Evolutionary conservation across 2,113 vertebrate genomes (phyloP), one percentile per base, ranked within the genome.

Genomic region (Podocnemis expansa): DNA sequence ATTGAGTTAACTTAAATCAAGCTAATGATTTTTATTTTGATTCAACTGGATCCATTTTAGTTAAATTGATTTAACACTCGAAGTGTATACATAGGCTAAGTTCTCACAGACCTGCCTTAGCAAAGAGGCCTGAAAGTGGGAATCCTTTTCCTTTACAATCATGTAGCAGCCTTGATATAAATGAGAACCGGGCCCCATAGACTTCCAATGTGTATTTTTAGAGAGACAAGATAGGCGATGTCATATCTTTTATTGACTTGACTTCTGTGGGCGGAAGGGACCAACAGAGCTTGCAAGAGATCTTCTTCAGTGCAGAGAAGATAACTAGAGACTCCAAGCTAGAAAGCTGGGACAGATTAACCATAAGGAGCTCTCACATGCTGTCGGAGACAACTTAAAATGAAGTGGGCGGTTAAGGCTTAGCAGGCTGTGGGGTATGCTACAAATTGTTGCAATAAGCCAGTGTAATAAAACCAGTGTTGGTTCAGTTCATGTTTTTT

Each of bases 81-180:
- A n/a, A n/a, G n/a, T n/a, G n/a, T n/a, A n/a, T n/a, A n/a, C n/a
- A n/a, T n/a, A n/a, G n/a, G n/a, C n/a, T n/a, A 41, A 38, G 21
- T 12, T 10, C 21, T 41, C 21, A 24, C 2, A 41, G 16, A 17
- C 8, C 31, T 67, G 34, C 17, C 34, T n/a, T 67, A 31, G 60
- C 2, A 27, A 14, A n/a, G 73, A 38, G 56, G 49, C 9, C 38
- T 8, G 16, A 41, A 31, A 1, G 75, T 22, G 0, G 4, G 29
- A 58, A 55, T 41, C 60, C 34, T 63, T 63, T 16, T 17, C 8
- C 1, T 31, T n/a, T 16, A 56, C 80, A 43, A 41, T 3, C 19
- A 6, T 56, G 54, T n/a, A 1, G 81, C 13, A 49, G 78, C 80
- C 43, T 6, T 41, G n/a, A 63, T 73, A 21, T 73, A 2, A 80